phyloP scores from a whole-genome alignment of 2,797 vertebrate species.

The Cuniculus paca region DNA sequence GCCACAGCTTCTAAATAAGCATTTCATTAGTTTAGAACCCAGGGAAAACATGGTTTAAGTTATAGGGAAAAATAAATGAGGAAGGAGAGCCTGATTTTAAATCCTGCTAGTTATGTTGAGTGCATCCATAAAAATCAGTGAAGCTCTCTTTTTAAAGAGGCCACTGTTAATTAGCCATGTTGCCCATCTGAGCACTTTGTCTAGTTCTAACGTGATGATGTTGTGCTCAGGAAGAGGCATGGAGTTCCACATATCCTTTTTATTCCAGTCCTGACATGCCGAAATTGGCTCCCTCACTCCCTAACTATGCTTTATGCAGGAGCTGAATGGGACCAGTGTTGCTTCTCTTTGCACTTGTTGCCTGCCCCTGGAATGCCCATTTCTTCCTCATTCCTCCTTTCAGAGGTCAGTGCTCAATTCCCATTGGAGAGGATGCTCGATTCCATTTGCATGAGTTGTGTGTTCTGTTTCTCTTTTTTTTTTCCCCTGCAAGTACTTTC shows the following conservation, averaged over 20 bases:
- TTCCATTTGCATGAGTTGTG: slow-evolving; percentile 54
- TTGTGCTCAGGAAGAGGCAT: slow-evolving; percentile 11
- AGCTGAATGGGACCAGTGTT: not conserved
- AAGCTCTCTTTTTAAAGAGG: slow-evolving; percentile 73
- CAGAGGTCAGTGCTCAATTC: slow-evolving; percentile 25
- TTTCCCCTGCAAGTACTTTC: not conserved
- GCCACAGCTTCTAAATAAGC: slow-evolving; percentile 88
- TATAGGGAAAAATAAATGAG: slow-evolving; percentile 82
- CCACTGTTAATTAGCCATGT: slow-evolving; percentile 70
- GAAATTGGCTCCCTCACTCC: slow-evolving; percentile 67
- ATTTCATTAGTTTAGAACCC: slow-evolving; percentile 87
- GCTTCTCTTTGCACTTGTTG: slow-evolving; percentile 35
- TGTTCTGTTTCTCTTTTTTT: slow-evolving; percentile 24
- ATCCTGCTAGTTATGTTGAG: slow-evolving; percentile 83
- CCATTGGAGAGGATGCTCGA: not conserved
- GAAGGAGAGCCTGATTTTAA: slow-evolving; percentile 83
- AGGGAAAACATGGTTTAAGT: slow-evolving; percentile 77
- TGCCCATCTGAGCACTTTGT: slow-evolving; percentile 13
- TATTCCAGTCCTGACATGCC: slow-evolving; percentile 66
- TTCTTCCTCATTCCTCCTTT: slow-evolving; percentile 48
- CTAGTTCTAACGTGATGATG: slow-evolving; percentile 15
- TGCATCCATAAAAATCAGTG: slow-evolving; percentile 79
- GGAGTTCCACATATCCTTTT: slow-evolving; percentile 63
- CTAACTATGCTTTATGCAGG: slow-evolving; percentile 72
- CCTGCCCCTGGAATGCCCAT: not conserved